These are phyloP conservation scores for Larimichthys polyactis DNA, from an alignment of 2,113 vertebrate genomes.

Conservation along the genomic window DNA sequence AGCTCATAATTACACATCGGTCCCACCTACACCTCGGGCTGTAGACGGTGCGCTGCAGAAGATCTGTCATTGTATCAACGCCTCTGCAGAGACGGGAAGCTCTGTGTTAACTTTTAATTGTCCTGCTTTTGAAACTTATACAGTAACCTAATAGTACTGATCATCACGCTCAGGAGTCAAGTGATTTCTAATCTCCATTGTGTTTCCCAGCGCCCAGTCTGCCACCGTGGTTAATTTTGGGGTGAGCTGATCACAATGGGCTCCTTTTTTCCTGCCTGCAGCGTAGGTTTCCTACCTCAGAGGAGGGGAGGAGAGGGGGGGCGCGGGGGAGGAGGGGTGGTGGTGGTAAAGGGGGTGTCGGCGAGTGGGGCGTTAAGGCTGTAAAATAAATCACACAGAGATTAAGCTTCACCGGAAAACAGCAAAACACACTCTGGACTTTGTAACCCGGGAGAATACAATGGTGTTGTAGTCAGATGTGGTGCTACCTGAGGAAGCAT, in stretches of 20 bases:
- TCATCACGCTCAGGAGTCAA: conserved; percentile 55
- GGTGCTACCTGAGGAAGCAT: neutral
- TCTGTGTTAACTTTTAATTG: conserved; percentile 62
- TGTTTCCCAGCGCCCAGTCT: conserved; percentile 39
- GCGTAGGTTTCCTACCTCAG: conserved; percentile 49
- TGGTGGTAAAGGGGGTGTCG: neutral
- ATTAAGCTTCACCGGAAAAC: conserved; percentile 72
- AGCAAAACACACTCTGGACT: conserved; percentile 56
- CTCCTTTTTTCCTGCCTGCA: conserved; percentile 52
- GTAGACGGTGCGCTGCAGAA: neutral
- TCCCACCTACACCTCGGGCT: conserved; percentile 50
- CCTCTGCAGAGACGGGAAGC: conserved; percentile 24
- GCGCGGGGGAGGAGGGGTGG: neutral
- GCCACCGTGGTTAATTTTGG: conserved; percentile 58
- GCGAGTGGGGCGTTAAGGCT: neutral
- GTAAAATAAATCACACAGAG: conserved; percentile 67
- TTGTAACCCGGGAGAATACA: conserved; percentile 55
- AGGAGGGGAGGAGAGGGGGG: neutral
- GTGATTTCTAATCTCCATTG: conserved; percentile 65
- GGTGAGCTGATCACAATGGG: conserved; percentile 63
- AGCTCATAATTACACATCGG: conserved; percentile 45
- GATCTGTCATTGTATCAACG: conserved; percentile 22
- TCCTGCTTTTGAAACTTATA: conserved; percentile 64
- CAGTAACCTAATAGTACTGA: conserved; percentile 66
- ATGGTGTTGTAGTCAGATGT: neutral